These are phyloP conservation scores for Xestia c-nigrum DNA, from an alignment of 2,888 invertebrate genomes.

Conservation along the genomic window DNA sequence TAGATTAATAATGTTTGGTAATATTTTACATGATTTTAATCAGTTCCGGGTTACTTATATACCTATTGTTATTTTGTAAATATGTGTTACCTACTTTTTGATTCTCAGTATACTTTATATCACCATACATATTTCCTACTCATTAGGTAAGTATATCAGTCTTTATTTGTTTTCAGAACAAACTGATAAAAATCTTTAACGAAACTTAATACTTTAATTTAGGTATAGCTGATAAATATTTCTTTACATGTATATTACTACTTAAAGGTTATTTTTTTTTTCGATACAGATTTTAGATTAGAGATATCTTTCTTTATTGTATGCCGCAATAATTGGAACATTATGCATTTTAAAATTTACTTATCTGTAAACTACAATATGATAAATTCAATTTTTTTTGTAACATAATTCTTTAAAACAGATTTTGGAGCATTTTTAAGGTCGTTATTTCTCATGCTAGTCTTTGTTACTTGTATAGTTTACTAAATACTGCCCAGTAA, in stretches of 20 bases:
- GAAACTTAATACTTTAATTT: slow-evolving; percentile 24
- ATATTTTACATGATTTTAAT: neutral
- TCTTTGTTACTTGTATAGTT: neutral
- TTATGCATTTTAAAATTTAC: slow-evolving; percentile 36
- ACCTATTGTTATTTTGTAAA: neutral
- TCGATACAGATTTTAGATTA: slow-evolving; percentile 57
- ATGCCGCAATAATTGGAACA: slow-evolving; percentile 54
- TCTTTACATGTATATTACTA: slow-evolving; percentile 57
- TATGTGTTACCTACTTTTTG: neutral
- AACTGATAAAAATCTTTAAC: slow-evolving; percentile 41
- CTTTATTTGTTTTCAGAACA: slow-evolving; percentile 31
- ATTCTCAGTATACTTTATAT: neutral
- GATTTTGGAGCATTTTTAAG: neutral
- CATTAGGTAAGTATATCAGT: neutral
- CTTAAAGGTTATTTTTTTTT: slow-evolving; percentile 55
- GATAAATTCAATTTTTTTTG: slow-evolving; percentile 22
- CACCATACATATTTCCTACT: slow-evolving; percentile 5
- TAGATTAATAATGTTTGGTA: neutral
- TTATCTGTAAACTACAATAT: slow-evolving; percentile 40
- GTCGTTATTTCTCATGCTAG: no score
- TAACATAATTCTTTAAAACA: slow-evolving; percentile 3
- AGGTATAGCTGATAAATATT: slow-evolving; percentile 55
- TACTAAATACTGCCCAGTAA: neutral
- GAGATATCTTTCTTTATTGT: slow-evolving; percentile 50
- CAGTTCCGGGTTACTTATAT: no score